Conservation (phyloP, 2,113 vertebrate species). For the Peromyscus maniculatus region DNA sequence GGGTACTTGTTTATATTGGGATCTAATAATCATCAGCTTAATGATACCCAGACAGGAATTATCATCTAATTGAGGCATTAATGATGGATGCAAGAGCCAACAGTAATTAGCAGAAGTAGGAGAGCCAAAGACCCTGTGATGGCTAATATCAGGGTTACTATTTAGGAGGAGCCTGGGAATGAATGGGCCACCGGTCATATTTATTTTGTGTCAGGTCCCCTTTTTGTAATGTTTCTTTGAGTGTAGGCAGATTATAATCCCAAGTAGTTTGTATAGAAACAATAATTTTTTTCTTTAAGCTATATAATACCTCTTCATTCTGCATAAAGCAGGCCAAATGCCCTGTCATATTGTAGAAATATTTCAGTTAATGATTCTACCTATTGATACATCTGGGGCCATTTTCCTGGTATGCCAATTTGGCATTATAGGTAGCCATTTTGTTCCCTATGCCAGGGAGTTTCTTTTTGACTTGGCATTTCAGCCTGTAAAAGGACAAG, state of each 20-base stretch:
- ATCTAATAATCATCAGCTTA: neutral
- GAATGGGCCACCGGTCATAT: neutral
- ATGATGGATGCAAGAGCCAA: neutral
- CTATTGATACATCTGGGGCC: neutral
- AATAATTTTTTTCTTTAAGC: neutral
- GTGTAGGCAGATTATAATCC: neutral
- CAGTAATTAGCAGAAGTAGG: neutral
- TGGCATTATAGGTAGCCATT: neutral
- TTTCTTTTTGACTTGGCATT: no score
- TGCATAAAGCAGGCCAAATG: neutral
- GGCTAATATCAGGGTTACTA: neutral
- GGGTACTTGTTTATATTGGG: neutral
- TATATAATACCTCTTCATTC: neutral
- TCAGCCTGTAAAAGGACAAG: no score
- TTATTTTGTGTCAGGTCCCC: neutral
- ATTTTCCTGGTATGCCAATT: neutral
- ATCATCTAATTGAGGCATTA: neutral
- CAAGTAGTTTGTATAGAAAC: neutral
- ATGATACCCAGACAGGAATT: neutral
- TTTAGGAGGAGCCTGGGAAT: neutral
- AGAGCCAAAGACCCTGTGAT: neutral
- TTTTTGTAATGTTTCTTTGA: neutral
- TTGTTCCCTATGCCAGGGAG: neutral
- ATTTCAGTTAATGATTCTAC: neutral
- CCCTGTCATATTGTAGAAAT: neutral